A percentile compares a stretch with the other conserved stretches of the same genome.
Conservation (phyloP, 2,797 vertebrate genomes). For the Monodelphis domestica region DNA sequence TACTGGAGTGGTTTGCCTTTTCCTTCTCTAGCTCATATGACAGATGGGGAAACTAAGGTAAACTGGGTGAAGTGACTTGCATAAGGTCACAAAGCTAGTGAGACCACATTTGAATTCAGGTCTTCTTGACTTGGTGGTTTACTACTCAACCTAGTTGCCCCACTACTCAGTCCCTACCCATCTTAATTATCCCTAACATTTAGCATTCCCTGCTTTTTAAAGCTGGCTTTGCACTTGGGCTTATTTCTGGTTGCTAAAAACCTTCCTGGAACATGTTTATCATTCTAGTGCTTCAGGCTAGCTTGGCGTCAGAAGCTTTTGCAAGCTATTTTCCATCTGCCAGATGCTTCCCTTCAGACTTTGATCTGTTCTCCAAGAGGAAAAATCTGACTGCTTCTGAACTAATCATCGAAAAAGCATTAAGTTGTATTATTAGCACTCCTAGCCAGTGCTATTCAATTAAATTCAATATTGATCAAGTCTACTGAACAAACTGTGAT, state of each 20-base stretch:
- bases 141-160: too few species aligned
- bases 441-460: background rate
- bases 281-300: background rate
- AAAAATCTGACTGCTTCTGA: slow-evolving; percentile 10
- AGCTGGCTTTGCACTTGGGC: background rate
- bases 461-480: background rate
- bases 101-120: too few species aligned
- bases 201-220: background rate
- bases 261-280: background rate
- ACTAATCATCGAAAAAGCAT: slow-evolving; percentile 14
- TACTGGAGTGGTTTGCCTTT: too few species aligned
- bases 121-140: too few species aligned
- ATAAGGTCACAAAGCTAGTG: too few species aligned
- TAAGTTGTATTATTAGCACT: background rate
- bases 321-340: background rate
- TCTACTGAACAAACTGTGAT: background rate
- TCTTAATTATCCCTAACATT: background rate
- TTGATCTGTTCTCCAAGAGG: background rate
- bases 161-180: too few species aligned
- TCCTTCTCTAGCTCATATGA: too few species aligned
- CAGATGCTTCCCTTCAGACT: background rate
- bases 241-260: slow-evolving; percentile 14
- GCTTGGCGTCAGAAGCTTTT: background rate
- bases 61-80: too few species aligned
- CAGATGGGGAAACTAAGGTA: too few species aligned